Evolutionary conservation across 2,797 vertebrate species (phyloP).

Genomic region (Platyrinchus mystaceus): DNA sequence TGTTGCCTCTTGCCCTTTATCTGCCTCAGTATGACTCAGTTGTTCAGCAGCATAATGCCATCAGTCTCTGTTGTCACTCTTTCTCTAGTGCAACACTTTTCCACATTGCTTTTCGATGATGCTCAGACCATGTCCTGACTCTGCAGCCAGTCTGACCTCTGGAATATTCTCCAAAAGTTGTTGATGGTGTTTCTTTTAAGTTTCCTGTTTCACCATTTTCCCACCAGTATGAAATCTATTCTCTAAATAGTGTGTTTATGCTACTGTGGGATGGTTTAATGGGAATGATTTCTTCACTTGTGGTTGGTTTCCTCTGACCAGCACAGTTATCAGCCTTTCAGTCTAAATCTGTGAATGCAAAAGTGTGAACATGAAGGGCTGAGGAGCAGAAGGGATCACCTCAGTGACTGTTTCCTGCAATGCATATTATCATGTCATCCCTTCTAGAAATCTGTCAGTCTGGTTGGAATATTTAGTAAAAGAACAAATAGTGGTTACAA

Average conservation of each 20-base stretch:
- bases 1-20: neutral
- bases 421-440: rapidly evolving
- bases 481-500: rapidly evolving
- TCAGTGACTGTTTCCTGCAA: neutral
- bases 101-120: neutral
- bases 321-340: neutral
- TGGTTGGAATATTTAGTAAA: neutral
- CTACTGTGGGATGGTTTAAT: neutral
- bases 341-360: neutral
- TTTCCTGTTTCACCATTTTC: neutral
- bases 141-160: neutral
- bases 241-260: neutral
- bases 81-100: neutral
- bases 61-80: neutral
- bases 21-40: neutral
- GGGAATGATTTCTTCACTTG: neutral
- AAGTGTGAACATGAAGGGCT: neutral
- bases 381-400: neutral
- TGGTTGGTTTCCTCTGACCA: neutral
- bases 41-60: neutral
- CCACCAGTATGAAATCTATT: neutral
- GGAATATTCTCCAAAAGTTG: neutral
- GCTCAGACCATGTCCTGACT: neutral
- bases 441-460: neutral
- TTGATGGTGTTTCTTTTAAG: neutral